Conservation (phyloP, 2,797 vertebrate genomes). For the Smutsia gigantea region DNA sequence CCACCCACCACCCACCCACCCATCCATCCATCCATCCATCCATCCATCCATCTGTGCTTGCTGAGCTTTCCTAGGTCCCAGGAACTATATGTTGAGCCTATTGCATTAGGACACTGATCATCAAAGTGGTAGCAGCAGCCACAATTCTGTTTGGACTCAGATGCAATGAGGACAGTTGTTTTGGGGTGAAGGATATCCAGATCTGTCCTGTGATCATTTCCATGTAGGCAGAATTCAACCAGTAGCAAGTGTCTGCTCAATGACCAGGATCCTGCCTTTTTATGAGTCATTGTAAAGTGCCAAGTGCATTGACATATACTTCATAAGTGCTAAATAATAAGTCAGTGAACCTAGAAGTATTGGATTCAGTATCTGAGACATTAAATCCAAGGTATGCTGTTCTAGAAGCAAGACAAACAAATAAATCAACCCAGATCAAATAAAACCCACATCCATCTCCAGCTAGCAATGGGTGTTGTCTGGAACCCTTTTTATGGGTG, state of each 20-base stretch:
- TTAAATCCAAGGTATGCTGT: conserved; percentile 72
- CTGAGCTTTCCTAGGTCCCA: background rate
- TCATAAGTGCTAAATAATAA: conserved; percentile 82
- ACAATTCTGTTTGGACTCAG: background rate
- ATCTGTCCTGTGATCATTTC: background rate
- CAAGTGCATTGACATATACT: conserved; percentile 74
- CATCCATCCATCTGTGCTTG: background rate
- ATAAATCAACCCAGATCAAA: conserved; percentile 82
- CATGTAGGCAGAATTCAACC: conserved; percentile 56
- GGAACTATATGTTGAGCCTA: background rate
- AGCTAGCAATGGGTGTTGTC: conserved; percentile 60
- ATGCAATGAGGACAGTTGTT: background rate
- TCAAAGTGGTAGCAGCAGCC: background rate
- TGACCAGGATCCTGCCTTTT: conserved; percentile 69
- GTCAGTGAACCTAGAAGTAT: conserved; percentile 78
- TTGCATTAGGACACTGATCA: background rate
- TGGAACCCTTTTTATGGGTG: conserved; percentile 64
- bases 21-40: background rate
- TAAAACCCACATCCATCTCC: conserved; percentile 59
- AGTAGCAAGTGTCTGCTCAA: conserved; percentile 50
- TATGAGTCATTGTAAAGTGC: conserved; percentile 78
- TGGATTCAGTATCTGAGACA: conserved; percentile 73
- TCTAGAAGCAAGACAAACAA: conserved; percentile 78
- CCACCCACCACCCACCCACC: no score
- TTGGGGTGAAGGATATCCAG: background rate